Evolutionary conservation across 2,888 invertebrate genomes (phyloP), one percentile per base, ranked within the genome.

Genomic region (Erpobdella octoculata): DNA sequence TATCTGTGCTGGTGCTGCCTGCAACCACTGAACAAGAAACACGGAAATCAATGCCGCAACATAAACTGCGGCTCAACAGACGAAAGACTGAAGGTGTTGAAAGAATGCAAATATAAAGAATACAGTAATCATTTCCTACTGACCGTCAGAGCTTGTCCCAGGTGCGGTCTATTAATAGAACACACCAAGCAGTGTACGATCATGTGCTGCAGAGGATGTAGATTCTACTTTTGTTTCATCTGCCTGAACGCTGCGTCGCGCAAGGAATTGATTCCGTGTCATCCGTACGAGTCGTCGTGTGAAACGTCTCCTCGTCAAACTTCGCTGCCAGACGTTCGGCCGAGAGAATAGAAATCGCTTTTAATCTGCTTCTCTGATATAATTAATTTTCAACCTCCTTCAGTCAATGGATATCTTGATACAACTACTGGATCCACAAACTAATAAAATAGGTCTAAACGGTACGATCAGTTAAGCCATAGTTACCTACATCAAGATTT

Each of bases 181-280:
- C 59, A 70, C 33, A 70, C 28, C 6, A 28, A 58, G 0, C 0
- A 1, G 8, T 70, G 70, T 37, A 36, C 70, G 0, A 58, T 59
- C 25, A 70, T 70, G 59, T 15, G 5, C 33, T 70, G 70, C 35
- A 12, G n/a, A 28, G 70, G 33, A 12, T 70, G 70, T 28, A 35
- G n/a, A 8, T 25, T 28, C 12, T 70, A 35, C 28, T 70, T 70
- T 48, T 70, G 70, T 59, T 70, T 70, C 70, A 59, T 33, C 59
- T 70, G 70, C 28, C 37, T 70, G 35, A 35, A 53, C 36, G 36
- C 31, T 25, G 66, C 36, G 6, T 53, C 28, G 25, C 37, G 38
- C 66, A 46, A 58, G 18, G 33, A 38, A 15, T 5, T 37, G 0
- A 25, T 38, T 21, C 9, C 12, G 5, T 70, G 70, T 25, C 21